Evolutionary conservation across 2,888 invertebrate genomes (phyloP), one percentile per base, ranked within the genome.

Genomic region (Eretmocerus hayati): DNA sequence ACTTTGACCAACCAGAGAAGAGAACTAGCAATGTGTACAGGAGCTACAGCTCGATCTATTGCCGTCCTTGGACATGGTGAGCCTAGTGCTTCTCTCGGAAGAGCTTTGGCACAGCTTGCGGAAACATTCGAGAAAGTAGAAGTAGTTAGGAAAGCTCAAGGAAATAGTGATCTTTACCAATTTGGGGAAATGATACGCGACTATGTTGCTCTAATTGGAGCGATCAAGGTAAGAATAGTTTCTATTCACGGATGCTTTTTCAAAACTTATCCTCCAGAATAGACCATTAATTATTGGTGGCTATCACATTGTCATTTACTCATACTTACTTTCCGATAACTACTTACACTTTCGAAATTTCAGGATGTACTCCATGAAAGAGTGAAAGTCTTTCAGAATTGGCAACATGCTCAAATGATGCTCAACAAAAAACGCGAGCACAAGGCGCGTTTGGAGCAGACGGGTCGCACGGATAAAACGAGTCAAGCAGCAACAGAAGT

Each of bases 341-440:
- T 26, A 11, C 6, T 26, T 26, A 26, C 6, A 9, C 26, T 26
- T 26, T 26, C 11, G 8, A 26, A 26, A 26, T n/a, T n/a, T n/a
- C 64, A 83, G 81, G 81, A 81, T 55, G 80, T 81, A n/a, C 82
- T 85, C 62, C 80, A 78, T 62, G 84, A 85, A 62, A 72, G 85
- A 44, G 83, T 83, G 3, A 83, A 90, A 77, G 85, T 90, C 15
- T 96, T 94, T 75, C 96, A 97, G 74, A 89, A 87, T 65, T 97
- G 97, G 93, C 95, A 99, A 69, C 92, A 94, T 69, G 90, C 96
- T 23, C 93, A 96, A 72, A 85, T 90, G 75, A 91, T 88, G 74
- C 74, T 99, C 55, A 91, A 87, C 16, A 93, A 93, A 69, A 88
- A 96, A 65, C 81, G 96, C 47, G 97, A 99, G 71, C 85, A 85